phyloP scores from a whole-genome alignment of 1,140 invertebrate genomes.

The Scaptomyza hsui region DNA sequence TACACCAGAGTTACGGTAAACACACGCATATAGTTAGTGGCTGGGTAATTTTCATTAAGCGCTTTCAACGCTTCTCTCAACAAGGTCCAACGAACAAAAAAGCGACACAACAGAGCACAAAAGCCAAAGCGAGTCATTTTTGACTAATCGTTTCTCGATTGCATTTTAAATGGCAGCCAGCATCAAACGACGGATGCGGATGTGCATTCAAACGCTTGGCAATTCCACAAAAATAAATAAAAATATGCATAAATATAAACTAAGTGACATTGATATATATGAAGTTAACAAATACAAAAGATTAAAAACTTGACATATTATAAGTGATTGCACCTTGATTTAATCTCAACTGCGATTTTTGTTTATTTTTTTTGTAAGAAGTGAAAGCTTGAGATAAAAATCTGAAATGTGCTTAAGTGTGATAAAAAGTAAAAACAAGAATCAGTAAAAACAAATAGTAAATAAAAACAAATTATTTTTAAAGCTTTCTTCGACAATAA shows the following conservation, averaged over 20 bases:
- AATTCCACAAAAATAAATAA: constrained; percentile 6
- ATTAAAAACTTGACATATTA: neutral
- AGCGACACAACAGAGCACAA: neutral
- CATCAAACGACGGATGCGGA: constrained; percentile 59
- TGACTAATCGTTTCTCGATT: constrained; percentile 72
- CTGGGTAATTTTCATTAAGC: constrained; percentile 58
- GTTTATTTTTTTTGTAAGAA: neutral
- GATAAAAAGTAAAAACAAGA: no score
- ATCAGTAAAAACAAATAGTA: neutral
- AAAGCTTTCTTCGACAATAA: no score
- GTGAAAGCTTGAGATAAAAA: neutral
- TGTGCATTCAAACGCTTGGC: constrained; percentile 50
- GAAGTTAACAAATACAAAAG: neutral
- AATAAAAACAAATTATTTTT: neutral
- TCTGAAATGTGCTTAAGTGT: neutral
- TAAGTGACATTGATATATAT: constrained; percentile 11
- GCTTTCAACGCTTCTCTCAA: constrained; percentile 30
- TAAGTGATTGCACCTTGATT: neutral
- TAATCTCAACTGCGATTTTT: no score
- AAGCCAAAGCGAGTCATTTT: constrained; percentile 51
- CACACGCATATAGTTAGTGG: constrained; percentile 25
- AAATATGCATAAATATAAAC: neutral
- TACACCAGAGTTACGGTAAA: neutral
- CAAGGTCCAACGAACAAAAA: constrained; percentile 8
- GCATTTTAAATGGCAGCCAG: constrained; percentile 55